Base-by-base conservation (phyloP, 1,140 invertebrate genomes). In the Anoplophora glabripennis region DNA sequence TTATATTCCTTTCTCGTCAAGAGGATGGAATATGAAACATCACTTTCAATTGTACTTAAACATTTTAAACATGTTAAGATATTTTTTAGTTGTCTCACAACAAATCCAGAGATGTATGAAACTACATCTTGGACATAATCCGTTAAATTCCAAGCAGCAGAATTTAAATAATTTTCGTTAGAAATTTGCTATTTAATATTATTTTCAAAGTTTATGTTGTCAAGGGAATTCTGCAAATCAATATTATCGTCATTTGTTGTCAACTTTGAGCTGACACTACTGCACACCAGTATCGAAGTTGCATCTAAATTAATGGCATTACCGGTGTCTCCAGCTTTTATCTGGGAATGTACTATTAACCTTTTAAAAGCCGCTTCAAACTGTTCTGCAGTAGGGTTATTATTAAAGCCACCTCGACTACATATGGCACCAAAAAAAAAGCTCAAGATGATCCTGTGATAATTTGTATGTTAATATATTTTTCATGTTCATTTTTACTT, bases 381-480 rank as follows among this genome's bases (percentile, higher is more conserved):
- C 57, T 77, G 69, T 28, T 41, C 52, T 11, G 51, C 56, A n/a
- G 69, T 69, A 7, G 73, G 75, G 58, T 76, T 77, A 51, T 76
- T 73, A 58, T 75, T 76, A 41, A 57, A 60, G 7, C 75, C 72
- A 11, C 72, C 69, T 60, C 53, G 41, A 45, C 51, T 48, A 47
- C 72, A 40, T 17, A 76, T 67, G 8, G 55, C 59, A 10, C 55
- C 46, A n/a, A 65, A 76, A 78, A 60, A 76, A 72, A 7, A 70
- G 42, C 66, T 78, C 74, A 10, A 77, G 41, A 57, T 75, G 72
- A 60, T 78, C 75, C 58, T 77, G 73, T 11, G 65, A 70, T 7
- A 77, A 49, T 63, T 74, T 77, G 55, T 76, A 74, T 1, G 70
- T 71, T 48, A 70, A 41, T 14, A 74, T 34, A 58, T 71, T 70